Base-by-base conservation (phyloP, 2,113 vertebrate genomes). In the Lycaon pictus region DNA sequence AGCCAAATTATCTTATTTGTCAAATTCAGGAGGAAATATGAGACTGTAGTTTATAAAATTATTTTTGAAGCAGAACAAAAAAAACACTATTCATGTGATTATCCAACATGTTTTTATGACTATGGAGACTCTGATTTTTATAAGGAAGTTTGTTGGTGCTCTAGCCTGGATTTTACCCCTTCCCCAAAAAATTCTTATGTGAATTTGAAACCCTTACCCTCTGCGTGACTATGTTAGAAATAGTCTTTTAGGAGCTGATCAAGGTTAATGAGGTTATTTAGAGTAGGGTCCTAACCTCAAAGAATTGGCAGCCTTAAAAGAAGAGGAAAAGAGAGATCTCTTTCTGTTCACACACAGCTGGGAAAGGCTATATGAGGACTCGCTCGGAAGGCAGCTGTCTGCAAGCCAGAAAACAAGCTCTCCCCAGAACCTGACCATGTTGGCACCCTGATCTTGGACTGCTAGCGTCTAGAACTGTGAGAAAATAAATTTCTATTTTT, bases 1-100 rank as follows among this genome's bases (percentile, higher is more conserved):
- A 93, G n/a, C 0, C 23, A 90, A 87, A 77, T n/a, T 92, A 10
- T 92, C 89, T 77, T 88, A 48, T 81, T 74, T 96, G 17, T 79
- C 76, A 87, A 84, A 60, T 4, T 84, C 48, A 69, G 12, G 19
- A 56, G 16, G 15, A 11, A 82, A 79, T 65, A 81, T 32, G 10
- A 77, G 53, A n/a, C 8, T 35, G 0, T 27, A 56, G 81, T 62
- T 90, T 20, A 77, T 79, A 11, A 90, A 86, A 63, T 32, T 56
- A 62, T 55, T 77, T 81, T n/a, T 77, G 7, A 87, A 29, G 16
- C 9, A 91, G 65, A 92, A 5, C n/a, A 19, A 77, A 83, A 83
- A 20, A 20, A 23, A 20, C 71, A 20, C 71, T 58, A 27, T 87
- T 58, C 25, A 56, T 79, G 83, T 94, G 19, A 37, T 82, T 74